phyloP scores from a whole-genome alignment of 2,113 vertebrate species.

The Engraulis encrasicolus region DNA sequence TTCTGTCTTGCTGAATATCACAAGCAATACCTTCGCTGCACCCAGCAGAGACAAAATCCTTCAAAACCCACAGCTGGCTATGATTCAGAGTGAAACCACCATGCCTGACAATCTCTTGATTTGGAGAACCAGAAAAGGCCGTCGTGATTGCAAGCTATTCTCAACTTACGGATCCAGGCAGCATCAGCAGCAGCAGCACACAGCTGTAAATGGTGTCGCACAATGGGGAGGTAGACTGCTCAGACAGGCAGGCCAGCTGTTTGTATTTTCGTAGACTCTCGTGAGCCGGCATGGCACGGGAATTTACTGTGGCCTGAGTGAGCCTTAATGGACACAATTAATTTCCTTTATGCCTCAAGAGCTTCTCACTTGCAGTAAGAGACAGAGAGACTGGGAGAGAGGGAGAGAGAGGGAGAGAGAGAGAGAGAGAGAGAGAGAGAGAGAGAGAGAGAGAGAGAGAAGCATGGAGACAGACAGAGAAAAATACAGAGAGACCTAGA shows the following conservation, averaged over 20 bases:
- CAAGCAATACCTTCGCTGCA: neutral
- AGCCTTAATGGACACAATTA: constrained; percentile 74
- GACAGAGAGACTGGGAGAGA: constrained; percentile 63
- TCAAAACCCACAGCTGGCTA: too few relatives aligned
- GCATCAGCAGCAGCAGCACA: neutral
- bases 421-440: too few relatives aligned
- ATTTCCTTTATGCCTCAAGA: constrained; percentile 69
- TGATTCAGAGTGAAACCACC: neutral
- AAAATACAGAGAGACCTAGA: too few relatives aligned
- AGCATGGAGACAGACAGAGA: too few relatives aligned
- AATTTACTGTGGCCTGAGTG: constrained; percentile 45
- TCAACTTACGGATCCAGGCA: too few relatives aligned
- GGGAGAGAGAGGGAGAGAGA: too few relatives aligned
- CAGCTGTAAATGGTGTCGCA: neutral
- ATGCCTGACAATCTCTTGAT: neutral
- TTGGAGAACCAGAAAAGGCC: neutral
- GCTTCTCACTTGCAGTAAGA: constrained; percentile 61
- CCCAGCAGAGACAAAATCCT: neutral
- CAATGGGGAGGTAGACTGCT: neutral
- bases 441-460: too few relatives aligned
- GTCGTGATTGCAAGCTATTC: too few relatives aligned
- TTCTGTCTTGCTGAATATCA: neutral
- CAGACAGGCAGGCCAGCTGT: neutral
- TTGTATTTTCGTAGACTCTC: neutral
- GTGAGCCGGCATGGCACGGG: neutral